Conservation (phyloP, 64 coral and sea anemone genomes). For the Dendronephthya gigantea region DNA sequence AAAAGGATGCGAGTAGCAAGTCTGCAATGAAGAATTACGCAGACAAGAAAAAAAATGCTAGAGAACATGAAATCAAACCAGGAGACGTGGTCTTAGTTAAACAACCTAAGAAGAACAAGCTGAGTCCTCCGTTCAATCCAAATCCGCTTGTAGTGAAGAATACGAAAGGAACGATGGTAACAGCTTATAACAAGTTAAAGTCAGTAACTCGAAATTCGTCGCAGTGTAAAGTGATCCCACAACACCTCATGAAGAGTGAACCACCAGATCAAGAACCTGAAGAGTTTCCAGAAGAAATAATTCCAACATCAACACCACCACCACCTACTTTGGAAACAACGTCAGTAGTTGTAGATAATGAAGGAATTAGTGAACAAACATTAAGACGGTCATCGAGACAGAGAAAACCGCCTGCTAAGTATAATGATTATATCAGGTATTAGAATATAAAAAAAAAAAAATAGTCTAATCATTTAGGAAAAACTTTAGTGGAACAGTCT, state of each 20-base stretch:
- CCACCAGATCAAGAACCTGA: no score
- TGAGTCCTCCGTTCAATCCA: constrained; percentile 12
- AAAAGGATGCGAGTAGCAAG: no score
- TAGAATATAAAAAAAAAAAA: no score
- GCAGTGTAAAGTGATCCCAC: constrained; percentile 19
- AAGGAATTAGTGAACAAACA: no score
- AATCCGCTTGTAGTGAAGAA: constrained; percentile 14
- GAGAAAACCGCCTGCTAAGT: not conserved
- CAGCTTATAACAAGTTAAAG: constrained; percentile 15
- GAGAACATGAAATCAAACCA: not conserved
- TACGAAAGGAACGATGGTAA: constrained; percentile 24
- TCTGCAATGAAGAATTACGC: no score
- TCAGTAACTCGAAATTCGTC: constrained; percentile 5
- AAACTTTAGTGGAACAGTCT: no score
- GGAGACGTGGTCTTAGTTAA: constrained; percentile 12
- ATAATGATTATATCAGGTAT: not conserved
- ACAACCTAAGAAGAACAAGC: constrained; percentile 15
- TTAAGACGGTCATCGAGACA: not conserved
- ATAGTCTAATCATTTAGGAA: no score
- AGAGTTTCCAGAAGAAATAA: no score
- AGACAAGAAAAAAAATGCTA: not conserved
- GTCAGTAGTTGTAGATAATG: no score
- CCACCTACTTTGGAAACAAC: no score
- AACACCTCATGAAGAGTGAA: not conserved
- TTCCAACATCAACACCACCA: no score